Base-by-base conservation (phyloP, 1,140 invertebrate species). In the Nebria ingens region DNA sequence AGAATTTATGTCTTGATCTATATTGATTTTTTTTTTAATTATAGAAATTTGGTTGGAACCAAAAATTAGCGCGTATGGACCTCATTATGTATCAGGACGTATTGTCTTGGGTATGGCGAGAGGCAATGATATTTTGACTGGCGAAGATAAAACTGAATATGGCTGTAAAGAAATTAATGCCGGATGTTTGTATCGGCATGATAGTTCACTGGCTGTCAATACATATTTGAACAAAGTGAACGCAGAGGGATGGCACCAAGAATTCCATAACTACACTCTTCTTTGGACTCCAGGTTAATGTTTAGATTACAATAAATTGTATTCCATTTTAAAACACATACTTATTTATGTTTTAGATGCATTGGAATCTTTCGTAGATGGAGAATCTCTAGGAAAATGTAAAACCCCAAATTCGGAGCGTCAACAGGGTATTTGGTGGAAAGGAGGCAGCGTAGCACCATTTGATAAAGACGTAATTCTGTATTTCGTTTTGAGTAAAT, bases 21-120 rank as follows among this genome's bases (percentile, higher is more conserved):
- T 6, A n/a, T 49, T 49, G 54, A 58, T 22, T 58, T 53, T 50
- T 51, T 58, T 22, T 55, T 12, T 22, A 21, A 22, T 59, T 59
- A 38, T 54, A 74, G 80, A 78, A 17, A 74, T 82, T 56, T 83
- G 80, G 79, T 56, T 82, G 56, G 69, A 83, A 70, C 82, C 82
- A 0, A 67, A 70, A 1, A 64, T 71, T 59, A 79, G 79, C 58
- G 54, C 59, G 0, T 82, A 82, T 62, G 78, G 80, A 11, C 67
- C 68, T 0, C 79, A 77, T 77, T 76, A 76, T 19, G 56, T 72
- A 17, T 76, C 74, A 49, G 77, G 77, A 19, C 76, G 78, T 69
- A 77, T 79, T 51, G 76, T 78, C 62, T 61, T 79, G 12, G 56
- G 73, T 17, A 81, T 83, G 62, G 76, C 76, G 1, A 68, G 81